These are phyloP conservation scores for Potorous gilbertii DNA, from an alignment of 2,797 vertebrate genomes.

Conservation along the genomic window DNA sequence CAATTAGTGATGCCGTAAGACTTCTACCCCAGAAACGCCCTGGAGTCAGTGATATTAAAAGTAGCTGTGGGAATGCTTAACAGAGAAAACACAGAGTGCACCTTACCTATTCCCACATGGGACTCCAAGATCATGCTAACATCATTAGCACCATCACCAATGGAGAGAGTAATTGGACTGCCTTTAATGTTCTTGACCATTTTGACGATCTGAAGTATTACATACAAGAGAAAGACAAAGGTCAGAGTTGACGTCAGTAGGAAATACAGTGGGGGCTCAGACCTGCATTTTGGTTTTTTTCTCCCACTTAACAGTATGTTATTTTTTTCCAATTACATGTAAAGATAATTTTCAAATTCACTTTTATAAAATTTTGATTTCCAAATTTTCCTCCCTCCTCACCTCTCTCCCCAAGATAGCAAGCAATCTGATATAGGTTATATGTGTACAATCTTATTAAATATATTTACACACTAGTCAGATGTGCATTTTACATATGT, in stretches of 20 bases:
- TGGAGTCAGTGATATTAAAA: not conserved
- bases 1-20: not conserved
- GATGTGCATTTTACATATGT: conserved; percentile 40
- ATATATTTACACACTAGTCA: no score
- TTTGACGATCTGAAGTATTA: conserved; percentile 91
- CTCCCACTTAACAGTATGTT: no score
- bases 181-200: conserved; percentile 98
- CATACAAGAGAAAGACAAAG: conserved; percentile 41
- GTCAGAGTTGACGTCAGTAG: conserved; percentile 36
- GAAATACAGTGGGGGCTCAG: conserved; percentile 1
- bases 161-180: conserved; percentile 93
- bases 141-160: conserved; percentile 98
- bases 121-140: conserved; percentile 99
- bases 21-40: not conserved
- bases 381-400: no score
- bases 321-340: no score
- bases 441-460: no score
- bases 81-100: conserved; percentile 3
- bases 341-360: no score
- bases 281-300: conserved; percentile 25
- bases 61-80: not conserved
- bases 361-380: no score
- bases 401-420: no score
- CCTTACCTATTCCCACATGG: conserved; percentile 97
- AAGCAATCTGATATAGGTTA: no score